Base-by-base conservation (phyloP, 2,888 invertebrate genomes). In the Polyploca ridens region DNA sequence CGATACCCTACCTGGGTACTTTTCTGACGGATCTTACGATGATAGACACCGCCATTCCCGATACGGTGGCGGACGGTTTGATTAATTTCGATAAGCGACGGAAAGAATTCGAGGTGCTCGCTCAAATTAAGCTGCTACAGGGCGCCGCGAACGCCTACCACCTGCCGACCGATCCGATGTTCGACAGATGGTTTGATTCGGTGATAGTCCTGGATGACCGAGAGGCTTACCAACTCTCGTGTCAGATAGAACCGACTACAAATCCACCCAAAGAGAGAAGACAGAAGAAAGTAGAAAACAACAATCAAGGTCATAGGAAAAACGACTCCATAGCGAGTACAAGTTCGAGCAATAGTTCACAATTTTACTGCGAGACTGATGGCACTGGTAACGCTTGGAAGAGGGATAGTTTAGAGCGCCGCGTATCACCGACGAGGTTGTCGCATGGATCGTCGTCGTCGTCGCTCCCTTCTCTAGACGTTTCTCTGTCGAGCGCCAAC, bases 1-100 rank as follows among this genome's bases (percentile, higher is more conserved):
- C 99, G 3, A 98, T 99, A 82, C 99, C 99, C 14, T 99, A 99
- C 86, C 94, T 99, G 70, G 99, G 99, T 35, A 99, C 99, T 5
- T 99, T 99, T 90, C 94, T 99, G 65, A 99, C 99, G 3, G 99
- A 99, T 91, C 95, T 99, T 72, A 99, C 99, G 1, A 99, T 99
- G 99, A 98, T 99, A 80, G 99, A 99, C 91, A 98, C 99, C 14
- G 99, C 99, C 46, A 98, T 97, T 84, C 98, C 98, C 0, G 98
- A 98, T 84, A 96, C 96, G 7, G 87, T 96, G 93, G 95, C 96
- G 59, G 97, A 97, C 69, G 97, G 97, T 61, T 95, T 99, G 62
- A 98, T 99, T 62, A 99, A 99, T 91, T 99, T 99, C 88, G 99
- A 99, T 87, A 99, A 99, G 90, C 96, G 98, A 66, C 95, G 99